phyloP scores from a whole-genome alignment of 1,140 invertebrate genomes.

The Laupala kohalensis region DNA sequence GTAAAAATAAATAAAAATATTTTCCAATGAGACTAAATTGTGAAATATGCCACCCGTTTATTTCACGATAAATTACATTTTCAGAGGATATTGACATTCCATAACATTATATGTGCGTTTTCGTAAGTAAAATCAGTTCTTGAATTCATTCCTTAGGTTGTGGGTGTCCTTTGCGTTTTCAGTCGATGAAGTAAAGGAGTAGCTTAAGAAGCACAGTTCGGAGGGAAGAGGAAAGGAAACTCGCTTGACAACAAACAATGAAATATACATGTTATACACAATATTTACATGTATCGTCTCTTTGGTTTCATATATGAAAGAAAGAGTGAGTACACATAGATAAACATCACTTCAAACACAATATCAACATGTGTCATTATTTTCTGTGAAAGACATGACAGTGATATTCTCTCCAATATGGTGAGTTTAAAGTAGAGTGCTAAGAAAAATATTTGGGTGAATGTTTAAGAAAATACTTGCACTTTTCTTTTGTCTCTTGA shows the following conservation, averaged over 20 bases:
- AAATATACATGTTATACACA: background rate
- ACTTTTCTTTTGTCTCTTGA: background rate
- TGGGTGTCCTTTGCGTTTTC: background rate
- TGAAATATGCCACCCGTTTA: background rate
- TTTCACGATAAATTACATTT: background rate
- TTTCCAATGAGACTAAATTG: background rate
- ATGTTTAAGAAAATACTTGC: background rate
- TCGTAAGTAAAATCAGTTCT: background rate
- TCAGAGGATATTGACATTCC: background rate
- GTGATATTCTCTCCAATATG: background rate
- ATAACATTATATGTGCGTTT: background rate
- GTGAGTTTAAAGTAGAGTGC: background rate
- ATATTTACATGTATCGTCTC: background rate
- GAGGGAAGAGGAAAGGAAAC: too few relatives aligned
- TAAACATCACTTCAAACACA: background rate
- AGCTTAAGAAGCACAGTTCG: background rate
- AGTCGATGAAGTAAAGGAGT: background rate
- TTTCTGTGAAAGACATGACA: background rate
- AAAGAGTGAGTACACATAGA: background rate
- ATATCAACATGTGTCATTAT: background rate
- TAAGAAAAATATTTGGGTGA: background rate
- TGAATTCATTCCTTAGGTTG: background rate
- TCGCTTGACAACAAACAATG: too few relatives aligned
- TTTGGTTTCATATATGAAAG: background rate
- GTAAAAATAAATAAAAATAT: background rate